Evolutionary conservation across 2,797 vertebrate species (phyloP), one percentile per base, ranked within the genome.

Genomic region (Pseudochromis fuscus): DNA sequence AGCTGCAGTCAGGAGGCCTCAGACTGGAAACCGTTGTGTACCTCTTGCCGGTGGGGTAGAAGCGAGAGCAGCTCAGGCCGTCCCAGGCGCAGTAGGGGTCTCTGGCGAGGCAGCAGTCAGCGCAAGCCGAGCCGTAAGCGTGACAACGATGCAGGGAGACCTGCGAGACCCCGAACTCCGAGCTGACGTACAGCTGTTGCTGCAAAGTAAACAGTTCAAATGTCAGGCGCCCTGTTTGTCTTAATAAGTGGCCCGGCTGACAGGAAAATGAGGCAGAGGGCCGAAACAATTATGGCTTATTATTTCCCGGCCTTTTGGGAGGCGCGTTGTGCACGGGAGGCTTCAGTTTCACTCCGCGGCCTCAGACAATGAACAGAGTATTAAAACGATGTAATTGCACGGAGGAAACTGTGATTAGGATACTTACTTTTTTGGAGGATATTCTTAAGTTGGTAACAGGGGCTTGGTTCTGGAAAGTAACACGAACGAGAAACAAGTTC

Each of bases 21-120:
- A 57, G 53, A 68, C 63, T 72, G 38, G 48, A 48, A 69, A 42
- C 7, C 16, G 27, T 21, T 46, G 21, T 25, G 24, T 78, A 98
- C 98, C 97, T 96, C 89, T 99, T 99, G 13, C 97, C 96, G 1
- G 95, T 96, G 55, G 96, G 97, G 61, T 98, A 99, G 89, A 99
- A 99, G 65, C 96, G 95, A 5, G 98, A 98, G 91, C 98, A 99
- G 85, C 95, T 95, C 71, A 91, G 94, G 23, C 98, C 98, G 3
- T 99, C 98, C 98, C 98, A 99, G 79, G 98, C 97, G 0, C 97
- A 99, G 92, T 99, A 99, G 0, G 98, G 98, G 69, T 99, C 98
- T 44, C 98, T 90, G 27, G 98, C 98, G 0, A 99, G 95, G 91
- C 98, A 99, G 90, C 98, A 99, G 91, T 99, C 98, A 0, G 98